Evolutionary conservation across 2,113 vertebrate genomes (phyloP).

Genomic region (Thinocorus orbignyianus): DNA sequence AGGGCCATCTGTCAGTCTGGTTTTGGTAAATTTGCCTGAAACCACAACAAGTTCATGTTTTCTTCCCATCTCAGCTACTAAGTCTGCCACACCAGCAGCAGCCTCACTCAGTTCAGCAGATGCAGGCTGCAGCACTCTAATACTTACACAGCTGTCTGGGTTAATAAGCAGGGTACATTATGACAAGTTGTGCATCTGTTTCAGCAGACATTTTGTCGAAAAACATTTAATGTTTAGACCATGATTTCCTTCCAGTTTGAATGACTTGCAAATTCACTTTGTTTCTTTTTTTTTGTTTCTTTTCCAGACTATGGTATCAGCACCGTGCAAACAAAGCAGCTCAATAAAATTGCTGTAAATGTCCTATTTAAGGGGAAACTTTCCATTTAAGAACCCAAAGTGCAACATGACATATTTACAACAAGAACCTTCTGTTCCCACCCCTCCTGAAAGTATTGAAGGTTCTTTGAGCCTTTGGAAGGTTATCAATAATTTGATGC

Average conservation of each 20-base stretch:
- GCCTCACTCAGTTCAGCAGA: not conserved
- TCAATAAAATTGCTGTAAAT: not conserved
- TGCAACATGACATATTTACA: not conserved
- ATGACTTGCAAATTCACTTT: not conserved
- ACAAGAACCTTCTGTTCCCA: not conserved
- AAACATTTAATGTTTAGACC: not conserved
- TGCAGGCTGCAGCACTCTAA: not conserved
- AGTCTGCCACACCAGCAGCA: not conserved
- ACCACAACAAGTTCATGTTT: not conserved
- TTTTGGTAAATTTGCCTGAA: too few species aligned
- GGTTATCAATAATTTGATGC: not conserved
- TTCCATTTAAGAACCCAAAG: not conserved
- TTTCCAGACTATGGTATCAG: not conserved
- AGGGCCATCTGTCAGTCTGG: too few species aligned
- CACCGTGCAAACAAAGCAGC: not conserved
- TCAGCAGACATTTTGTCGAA: not conserved
- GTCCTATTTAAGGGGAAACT: not conserved
- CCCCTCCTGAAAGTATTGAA: rapidly evolving
- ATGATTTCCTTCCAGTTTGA: not conserved
- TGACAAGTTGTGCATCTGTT: not conserved
- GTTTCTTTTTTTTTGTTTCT: not conserved
- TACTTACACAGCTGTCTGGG: not conserved
- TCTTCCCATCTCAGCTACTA: not conserved
- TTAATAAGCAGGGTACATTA: not conserved
- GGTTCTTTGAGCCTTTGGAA: not conserved